A percentile compares a stretch with the other conserved stretches of the same genome.
Evolutionary conservation across 2,888 invertebrate species (phyloP).

Genomic region (Brenthis ino): DNA sequence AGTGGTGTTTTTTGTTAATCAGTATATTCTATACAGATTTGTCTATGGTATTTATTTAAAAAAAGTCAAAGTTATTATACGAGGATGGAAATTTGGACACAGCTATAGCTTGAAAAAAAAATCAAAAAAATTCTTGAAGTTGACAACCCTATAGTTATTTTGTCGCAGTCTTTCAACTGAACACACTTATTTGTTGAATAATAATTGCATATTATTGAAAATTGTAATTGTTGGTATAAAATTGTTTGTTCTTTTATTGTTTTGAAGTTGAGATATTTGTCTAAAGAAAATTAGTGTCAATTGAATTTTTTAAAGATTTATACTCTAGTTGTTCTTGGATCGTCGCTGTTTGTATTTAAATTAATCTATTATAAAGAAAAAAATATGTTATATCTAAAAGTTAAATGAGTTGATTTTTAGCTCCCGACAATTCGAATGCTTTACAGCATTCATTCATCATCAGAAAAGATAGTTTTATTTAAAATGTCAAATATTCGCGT

Average conservation of each 20-base stretch:
- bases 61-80: no score
- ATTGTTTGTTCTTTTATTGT: conserved; percentile 5
- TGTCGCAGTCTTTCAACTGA: conserved; percentile 3
- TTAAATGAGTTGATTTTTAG: not conserved
- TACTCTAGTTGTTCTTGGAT: conserved; percentile 14
- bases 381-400: not conserved
- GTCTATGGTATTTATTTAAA: no score
- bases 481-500: no score
- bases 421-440: no score
- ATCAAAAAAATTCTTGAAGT: not conserved
- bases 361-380: not conserved
- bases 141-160: conserved; percentile 11
- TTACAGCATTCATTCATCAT: no score
- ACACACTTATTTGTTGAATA: conserved; percentile 6
- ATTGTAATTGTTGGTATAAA: conserved; percentile 15
- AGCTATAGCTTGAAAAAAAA: no score
- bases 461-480: no score
- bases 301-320: conserved; percentile 13
- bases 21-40: no score
- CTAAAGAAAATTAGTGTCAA: conserved; percentile 19
- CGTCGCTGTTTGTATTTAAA: conserved; percentile 8
- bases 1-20: no score
- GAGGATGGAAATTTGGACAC: no score
- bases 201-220: conserved; percentile 10
- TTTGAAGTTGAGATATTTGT: conserved; percentile 15